Evolutionary conservation across 1,140 invertebrate species (phyloP), one percentile per base, ranked within the genome.

Genomic region (Zaprionus gabonicus): DNA sequence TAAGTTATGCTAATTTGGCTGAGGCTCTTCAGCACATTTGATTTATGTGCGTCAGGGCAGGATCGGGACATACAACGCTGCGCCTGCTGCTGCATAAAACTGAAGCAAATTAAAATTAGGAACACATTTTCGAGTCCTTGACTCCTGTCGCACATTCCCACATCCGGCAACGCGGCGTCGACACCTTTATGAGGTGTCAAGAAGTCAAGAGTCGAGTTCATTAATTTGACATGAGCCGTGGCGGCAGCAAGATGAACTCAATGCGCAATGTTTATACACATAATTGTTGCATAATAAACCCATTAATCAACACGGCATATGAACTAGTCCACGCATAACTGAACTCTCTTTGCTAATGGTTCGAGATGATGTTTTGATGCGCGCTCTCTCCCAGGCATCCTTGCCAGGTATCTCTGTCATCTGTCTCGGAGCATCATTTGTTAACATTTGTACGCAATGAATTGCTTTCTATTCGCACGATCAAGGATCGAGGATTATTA

Each of bases 101-200:
- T 76, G 56, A 73, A 46, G 63, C 75, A 90, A 88, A 84, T 88
- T 51, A 90, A 86, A 84, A 86, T 86, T 85, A 80, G 69, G 72
- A 72, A 76, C 55, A 69, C 57, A 23, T 51, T 28, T 49, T 38
- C 44, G 49, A 64, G 56, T 44, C 68, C 49, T 57, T 12, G n/a
- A 46, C 5, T 86, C 67, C 83, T 87, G 57, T 51, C 44, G 15
- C 57, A n/a, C 67, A 51, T 67, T 58, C 31, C 25, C 55, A 67
- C 38, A 71, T 74, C 59, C 53, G 66, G 69, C 60, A 27, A 25
- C 36, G 27, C 31, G 28, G 71, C 79, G 83, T 72, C 81, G 84
- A 88, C 84, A 88, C 78, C 78, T 88, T 88, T 88, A 88, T 88
- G 85, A 88, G 90, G 84, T 88, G 85, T 90, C 85, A 84, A 79